phyloP scores from a whole-genome alignment of 2,113 vertebrate species.

The Deroptyus accipitrinus region DNA sequence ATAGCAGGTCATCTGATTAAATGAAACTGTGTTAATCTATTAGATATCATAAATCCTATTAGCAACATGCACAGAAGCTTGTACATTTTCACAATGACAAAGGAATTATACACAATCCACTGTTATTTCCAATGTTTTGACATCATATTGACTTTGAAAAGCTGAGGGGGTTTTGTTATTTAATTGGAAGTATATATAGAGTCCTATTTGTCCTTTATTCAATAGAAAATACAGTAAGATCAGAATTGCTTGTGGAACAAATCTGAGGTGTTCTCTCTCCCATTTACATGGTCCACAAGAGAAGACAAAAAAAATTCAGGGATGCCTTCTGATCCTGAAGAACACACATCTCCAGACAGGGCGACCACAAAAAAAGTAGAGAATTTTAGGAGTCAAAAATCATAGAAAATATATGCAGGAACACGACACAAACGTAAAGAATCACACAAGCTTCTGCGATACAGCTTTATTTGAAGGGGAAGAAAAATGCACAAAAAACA shows the following conservation, averaged over 20 bases:
- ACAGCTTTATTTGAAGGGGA: neutral
- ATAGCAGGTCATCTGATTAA: conserved; percentile 54
- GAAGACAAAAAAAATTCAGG: neutral
- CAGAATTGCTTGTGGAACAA: neutral
- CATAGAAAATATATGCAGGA: neutral
- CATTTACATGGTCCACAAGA: neutral
- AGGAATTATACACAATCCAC: neutral
- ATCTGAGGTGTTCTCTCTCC: neutral
- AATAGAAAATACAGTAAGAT: neutral
- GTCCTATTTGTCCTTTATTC: neutral
- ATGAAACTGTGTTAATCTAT: conserved; percentile 52
- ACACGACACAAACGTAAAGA: neutral
- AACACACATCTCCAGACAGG: neutral
- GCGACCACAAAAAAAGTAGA: neutral
- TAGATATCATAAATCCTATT: conserved; percentile 57
- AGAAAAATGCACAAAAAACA: neutral
- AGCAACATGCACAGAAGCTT: conserved; percentile 22
- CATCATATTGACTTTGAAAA: neutral
- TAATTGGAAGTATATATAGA: neutral
- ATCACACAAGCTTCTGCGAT: neutral
- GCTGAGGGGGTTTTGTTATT: neutral
- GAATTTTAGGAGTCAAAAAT: neutral
- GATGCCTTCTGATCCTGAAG: neutral
- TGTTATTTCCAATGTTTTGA: neutral
- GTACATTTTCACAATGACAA: conserved; percentile 19